Evolutionary conservation across 2,113 vertebrate species (phyloP).

Genomic region (Capreolus pygargus): DNA sequence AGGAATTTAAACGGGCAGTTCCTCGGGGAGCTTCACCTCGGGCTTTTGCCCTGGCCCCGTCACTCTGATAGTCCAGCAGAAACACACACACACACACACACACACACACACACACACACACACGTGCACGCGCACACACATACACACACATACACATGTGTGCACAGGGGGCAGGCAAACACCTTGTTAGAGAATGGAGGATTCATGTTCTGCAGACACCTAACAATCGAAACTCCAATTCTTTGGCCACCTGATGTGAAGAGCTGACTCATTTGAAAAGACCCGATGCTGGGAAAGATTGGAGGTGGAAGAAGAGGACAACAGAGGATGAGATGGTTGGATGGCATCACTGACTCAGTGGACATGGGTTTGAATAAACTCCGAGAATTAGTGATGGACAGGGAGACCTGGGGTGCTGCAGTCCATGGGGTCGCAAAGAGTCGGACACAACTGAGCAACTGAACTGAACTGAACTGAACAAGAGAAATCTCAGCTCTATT

Average conservation of each 20-base stretch:
- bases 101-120: accelerated
- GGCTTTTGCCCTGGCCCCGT: background rate
- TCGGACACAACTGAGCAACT: background rate
- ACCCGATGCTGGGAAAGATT: too few species aligned
- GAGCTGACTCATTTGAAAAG: too few species aligned
- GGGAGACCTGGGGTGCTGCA: background rate
- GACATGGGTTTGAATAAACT: background rate
- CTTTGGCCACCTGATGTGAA: too few species aligned
- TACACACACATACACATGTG: accelerated
- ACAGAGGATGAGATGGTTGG: background rate
- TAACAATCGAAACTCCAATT: background rate
- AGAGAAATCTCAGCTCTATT: background rate
- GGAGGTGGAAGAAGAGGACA: too few species aligned
- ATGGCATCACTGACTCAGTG: background rate
- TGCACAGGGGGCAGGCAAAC: background rate
- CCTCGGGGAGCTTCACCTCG: background rate
- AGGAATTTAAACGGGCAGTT: background rate
- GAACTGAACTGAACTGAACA: background rate
- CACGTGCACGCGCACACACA: background rate
- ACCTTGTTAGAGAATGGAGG: background rate
- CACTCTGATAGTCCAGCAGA: background rate
- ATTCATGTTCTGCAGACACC: background rate
- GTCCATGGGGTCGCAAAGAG: background rate
- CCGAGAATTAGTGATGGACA: background rate
- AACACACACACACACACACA: background rate